Conservation (phyloP, 2,797 vertebrate species). For the Erpetoichthys calabaricus region DNA sequence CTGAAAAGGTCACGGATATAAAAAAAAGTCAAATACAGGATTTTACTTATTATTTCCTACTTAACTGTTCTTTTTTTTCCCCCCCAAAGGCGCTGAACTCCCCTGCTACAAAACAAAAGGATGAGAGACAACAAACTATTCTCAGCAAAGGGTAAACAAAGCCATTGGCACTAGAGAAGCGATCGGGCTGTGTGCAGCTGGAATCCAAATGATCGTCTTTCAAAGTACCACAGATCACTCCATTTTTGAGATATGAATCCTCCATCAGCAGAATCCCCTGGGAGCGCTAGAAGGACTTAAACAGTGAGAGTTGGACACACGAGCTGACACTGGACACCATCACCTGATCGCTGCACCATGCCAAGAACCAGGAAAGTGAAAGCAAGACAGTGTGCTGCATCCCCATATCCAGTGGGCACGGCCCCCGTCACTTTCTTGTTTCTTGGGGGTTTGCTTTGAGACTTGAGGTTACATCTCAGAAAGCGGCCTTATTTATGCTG, state of each 20-base stretch:
- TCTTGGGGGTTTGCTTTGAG: too few species aligned
- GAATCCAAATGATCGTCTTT: constrained; percentile 50
- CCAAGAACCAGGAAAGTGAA: not conserved
- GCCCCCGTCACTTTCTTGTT: too few species aligned
- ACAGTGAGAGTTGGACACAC: constrained; percentile 15
- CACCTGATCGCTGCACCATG: not conserved
- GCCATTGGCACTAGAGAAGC: constrained; percentile 24
- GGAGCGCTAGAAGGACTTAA: constrained; percentile 25
- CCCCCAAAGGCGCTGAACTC: too few species aligned
- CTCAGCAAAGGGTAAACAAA: constrained; percentile 17
- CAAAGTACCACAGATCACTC: constrained; percentile 29
- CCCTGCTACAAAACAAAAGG: too few species aligned
- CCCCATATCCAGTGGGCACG: too few species aligned
- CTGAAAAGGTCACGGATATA: too few species aligned
- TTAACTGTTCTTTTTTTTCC: too few species aligned
- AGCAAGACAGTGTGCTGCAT: not conserved
- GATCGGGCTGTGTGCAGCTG: constrained; percentile 24
- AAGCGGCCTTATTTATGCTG: too few species aligned
- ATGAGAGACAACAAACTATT: not conserved
- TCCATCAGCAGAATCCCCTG: constrained; percentile 19
- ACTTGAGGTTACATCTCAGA: too few species aligned
- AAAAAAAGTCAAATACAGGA: too few species aligned
- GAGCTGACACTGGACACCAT: constrained; percentile 13
- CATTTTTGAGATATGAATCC: constrained; percentile 40
- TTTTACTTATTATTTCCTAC: too few species aligned